Percentiles rank a stretch among this genome's conserved stretches.
Conservation (phyloP, 2,113 vertebrate species). For the Podarcis muralis region DNA sequence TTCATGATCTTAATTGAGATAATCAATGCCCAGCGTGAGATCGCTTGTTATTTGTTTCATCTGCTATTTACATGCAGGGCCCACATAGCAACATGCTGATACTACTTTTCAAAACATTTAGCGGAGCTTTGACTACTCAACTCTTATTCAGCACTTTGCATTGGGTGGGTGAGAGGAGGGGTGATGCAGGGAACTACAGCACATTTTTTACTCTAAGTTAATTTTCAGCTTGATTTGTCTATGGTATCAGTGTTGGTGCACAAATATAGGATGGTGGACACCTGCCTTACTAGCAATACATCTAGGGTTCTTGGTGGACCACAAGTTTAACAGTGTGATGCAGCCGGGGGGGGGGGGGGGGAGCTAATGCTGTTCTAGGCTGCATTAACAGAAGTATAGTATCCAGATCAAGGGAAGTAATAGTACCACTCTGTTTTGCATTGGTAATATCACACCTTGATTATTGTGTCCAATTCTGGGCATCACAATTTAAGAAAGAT, state of each 20-base stretch:
- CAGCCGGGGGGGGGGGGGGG: too few species aligned
- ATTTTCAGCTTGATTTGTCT: background rate
- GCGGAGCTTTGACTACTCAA: fast-evolving
- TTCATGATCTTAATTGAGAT: conserved; percentile 26
- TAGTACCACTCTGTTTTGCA: too few species aligned
- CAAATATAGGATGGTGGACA: too few species aligned
- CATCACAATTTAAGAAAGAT: too few species aligned
- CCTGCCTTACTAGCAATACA: background rate
- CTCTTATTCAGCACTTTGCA: background rate
- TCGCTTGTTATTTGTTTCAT: conserved; percentile 1
- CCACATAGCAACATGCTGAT: fast-evolving
- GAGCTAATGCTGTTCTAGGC: too few species aligned
- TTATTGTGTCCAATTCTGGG: too few species aligned
- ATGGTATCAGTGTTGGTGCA: background rate
- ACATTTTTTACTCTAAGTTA: background rate
- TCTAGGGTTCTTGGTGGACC: too few species aligned
- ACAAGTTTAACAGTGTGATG: too few species aligned
- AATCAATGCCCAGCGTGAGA: background rate
- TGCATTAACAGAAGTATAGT: too few species aligned
- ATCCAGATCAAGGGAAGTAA: too few species aligned
- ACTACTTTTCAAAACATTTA: background rate
- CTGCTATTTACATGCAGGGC: fast-evolving
- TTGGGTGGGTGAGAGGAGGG: background rate
- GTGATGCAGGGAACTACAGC: background rate
- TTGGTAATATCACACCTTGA: too few species aligned